Base-by-base conservation (phyloP, 2,797 vertebrate genomes). In the Gallinago stenura region DNA sequence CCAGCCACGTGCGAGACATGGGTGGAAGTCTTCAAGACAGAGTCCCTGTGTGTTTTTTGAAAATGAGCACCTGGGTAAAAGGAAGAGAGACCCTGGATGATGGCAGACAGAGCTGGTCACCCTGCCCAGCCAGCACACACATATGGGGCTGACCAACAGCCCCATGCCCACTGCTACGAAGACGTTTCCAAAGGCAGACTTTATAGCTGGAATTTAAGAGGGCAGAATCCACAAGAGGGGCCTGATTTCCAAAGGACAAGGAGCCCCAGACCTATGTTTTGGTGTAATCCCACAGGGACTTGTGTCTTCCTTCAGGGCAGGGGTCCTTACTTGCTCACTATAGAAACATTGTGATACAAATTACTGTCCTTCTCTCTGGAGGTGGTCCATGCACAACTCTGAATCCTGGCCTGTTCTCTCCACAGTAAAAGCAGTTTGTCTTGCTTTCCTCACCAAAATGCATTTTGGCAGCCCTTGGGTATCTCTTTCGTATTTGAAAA, bases 401-500 rank as follows among this genome's bases (percentile, higher is more conserved):
- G 37, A 89, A 58, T 53, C 58, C 25, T 54, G 30, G 33, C 28
- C 22, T 26, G 5, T 9, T 78, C 3, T 43, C 68, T 53, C 41
- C 31, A 12, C 15, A 51, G 24, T 43, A 79, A 79, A 50, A 91
- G 30, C 35, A 71, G 10, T 68, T 81, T 81, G 17, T 69, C 43
- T 76, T 90, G 35, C 35, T 93, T 88, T 83, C 82, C 58, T 78
- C 65, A 90, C 26, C 76, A 82, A 87, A 89, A 83, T 7, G 25
- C 30, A 33, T 82, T 93, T 66, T 96, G 91, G 65, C 82, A 95
- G 30, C 39, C 21, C 22, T 61, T 79, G 30, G 72, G 18, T 76
- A 18, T 79, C 76, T 70, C 72, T 68, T 82, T 77, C 65, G 25
- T 26, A 37, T 48, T 83, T 86, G 79, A 93, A 92, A 95, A 90